A percentile compares a stretch with the other conserved stretches of the same genome.
Conservation (phyloP, 2,888 invertebrate species). For the Prenolepis imparis region DNA sequence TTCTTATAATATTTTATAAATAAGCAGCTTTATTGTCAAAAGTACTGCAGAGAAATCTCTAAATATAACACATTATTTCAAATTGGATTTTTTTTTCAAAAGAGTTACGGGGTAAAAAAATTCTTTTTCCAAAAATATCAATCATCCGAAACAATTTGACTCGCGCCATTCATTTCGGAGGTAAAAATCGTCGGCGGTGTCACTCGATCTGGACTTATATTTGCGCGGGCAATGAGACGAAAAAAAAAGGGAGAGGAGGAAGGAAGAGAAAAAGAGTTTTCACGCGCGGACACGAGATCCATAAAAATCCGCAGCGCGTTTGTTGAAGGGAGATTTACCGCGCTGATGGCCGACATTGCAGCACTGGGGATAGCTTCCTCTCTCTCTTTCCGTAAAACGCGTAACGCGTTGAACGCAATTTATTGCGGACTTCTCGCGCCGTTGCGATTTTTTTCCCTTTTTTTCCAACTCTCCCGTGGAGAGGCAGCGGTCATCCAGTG, state of each 20-base stretch:
- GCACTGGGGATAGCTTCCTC: conserved; percentile 32
- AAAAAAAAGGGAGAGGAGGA: background rate
- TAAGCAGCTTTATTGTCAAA: background rate
- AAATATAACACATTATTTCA: background rate
- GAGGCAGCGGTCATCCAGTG: conserved; percentile 6
- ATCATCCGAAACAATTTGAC: background rate
- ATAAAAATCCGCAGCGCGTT: conserved; percentile 66
- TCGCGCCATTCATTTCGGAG: background rate
- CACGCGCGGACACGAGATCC: conserved; percentile 40
- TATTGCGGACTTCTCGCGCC: conserved; percentile 58
- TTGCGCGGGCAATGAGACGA: conserved; percentile 5
- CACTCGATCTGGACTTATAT: conserved; percentile 22
- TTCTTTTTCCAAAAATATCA: background rate
- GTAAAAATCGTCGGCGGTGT: conserved; percentile 12
- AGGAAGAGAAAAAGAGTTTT: conserved; percentile 47
- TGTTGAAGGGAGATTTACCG: conserved; percentile 63
- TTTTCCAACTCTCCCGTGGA: conserved; percentile 25
- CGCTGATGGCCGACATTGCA: conserved; percentile 45
- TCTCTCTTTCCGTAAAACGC: background rate
- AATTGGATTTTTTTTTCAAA: background rate
- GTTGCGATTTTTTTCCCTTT: conserved; percentile 49
- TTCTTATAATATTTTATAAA: background rate
- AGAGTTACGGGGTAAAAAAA: background rate
- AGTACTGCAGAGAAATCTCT: background rate
- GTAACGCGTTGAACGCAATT: conserved; percentile 54